These are phyloP conservation scores for Hippocampus kuda DNA, from an alignment of 2,797 vertebrate species.

Conservation along the genomic window DNA sequence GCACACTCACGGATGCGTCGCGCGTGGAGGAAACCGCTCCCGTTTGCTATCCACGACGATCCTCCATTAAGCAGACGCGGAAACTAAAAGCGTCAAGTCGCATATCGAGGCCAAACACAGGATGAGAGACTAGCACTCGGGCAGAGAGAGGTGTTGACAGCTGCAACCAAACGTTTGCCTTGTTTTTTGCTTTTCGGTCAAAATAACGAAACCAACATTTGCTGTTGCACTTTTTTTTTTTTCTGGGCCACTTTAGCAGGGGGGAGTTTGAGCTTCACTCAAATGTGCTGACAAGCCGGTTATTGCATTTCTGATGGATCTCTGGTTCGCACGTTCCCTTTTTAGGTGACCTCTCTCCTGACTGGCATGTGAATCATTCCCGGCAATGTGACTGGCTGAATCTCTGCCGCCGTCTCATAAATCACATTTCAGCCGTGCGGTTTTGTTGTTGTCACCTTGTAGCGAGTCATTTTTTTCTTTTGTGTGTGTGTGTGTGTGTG, in stretches of 20 bases:
- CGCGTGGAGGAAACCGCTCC: slow-evolving; percentile 10
- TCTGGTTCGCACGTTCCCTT: slow-evolving; percentile 9
- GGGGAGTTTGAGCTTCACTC: slow-evolving; percentile 6
- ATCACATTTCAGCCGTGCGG: slow-evolving; percentile 28
- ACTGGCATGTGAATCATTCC: slow-evolving; percentile 19
- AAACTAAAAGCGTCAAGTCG: slow-evolving; percentile 12
- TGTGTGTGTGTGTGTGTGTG: slow-evolving; percentile 7
- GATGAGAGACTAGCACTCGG: neutral
- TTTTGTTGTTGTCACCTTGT: slow-evolving; percentile 48
- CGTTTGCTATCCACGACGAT: slow-evolving; percentile 7
- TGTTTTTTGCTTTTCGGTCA: slow-evolving; percentile 21
- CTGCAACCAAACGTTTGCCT: slow-evolving; percentile 28
- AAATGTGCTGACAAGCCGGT: slow-evolving; percentile 12
- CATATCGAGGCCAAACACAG: neutral
- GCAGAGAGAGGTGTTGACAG: slow-evolving; percentile 5
- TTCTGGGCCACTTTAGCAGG: slow-evolving; percentile 11
- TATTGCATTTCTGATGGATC: slow-evolving; percentile 28
- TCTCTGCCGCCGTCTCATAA: slow-evolving; percentile 33
- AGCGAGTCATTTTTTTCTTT: slow-evolving; percentile 38
- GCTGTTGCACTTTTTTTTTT: too few species aligned
- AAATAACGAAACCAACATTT: slow-evolving; percentile 19
- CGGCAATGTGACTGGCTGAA: slow-evolving; percentile 5
- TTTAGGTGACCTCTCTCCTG: slow-evolving; percentile 18
- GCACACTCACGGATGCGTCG: slow-evolving; percentile 19
- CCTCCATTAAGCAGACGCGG: slow-evolving; percentile 12